Base-by-base conservation (phyloP, 2,113 vertebrate genomes). In the Mustelus asterias region DNA sequence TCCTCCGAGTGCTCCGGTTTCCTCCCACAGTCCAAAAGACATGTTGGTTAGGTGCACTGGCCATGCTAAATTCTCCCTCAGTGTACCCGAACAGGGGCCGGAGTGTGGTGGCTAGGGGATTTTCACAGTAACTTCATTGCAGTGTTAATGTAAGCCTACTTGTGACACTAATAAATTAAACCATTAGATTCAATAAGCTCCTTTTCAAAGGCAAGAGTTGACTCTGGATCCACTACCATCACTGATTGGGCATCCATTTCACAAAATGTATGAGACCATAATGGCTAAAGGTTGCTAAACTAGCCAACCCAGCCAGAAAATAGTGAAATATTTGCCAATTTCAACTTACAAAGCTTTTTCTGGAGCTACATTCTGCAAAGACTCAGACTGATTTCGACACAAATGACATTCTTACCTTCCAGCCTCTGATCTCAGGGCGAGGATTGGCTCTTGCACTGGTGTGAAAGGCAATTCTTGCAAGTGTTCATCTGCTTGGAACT, bases 401-500 rank as follows among this genome's bases (percentile, higher is more conserved):
- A 41, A 48, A 54, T 7, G 29, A 33, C 1, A 70, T 41, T 95
- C 98, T 98, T 96, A 99, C 99, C 98, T 98, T 33, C 98, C 95
- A 92, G 97, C 88, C 96, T 97, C 98, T 78, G 97, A 96, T 60
- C 98, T 98, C 96, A 98, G 54, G 0, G 98, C 98, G 0, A 98
- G 97, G 18, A 99, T 97, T 26, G 99, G 98, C 33, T 98, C 97
- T 0, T 99, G 99, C 96, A 98, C 96, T 0, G 98, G 98, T 0
- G 97, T 96, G 96, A 99, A 99, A 5, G 98, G 98, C 96, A 99
- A 97, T 1, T 98, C 98, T 96, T 96, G 98, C 76, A 99, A 97
- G 67, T 97, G 98, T 0, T 98, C 98, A 0, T 96, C 54, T 3
- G 96, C 0, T 0, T 96, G 22, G 0, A 96, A 0, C 20, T 97